phyloP scores from a whole-genome alignment of 1,140 invertebrate genomes.

The Lamellibrachia luymesi region DNA sequence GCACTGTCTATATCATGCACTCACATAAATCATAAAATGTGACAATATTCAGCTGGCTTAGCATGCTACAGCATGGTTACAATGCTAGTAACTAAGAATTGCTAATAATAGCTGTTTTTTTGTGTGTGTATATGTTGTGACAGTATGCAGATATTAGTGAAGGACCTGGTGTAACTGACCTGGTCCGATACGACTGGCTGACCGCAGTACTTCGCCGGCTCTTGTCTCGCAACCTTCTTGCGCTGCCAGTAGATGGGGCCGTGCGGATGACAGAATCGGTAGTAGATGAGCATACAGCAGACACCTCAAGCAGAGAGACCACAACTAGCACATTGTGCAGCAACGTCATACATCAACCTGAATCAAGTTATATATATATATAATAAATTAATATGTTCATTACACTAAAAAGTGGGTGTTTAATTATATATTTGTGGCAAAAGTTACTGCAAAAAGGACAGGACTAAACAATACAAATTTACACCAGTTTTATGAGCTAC shows the following conservation, averaged over 20 bases:
- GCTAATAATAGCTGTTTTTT: too few species aligned
- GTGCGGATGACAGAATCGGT: conserved; percentile 42
- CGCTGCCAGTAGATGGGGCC: conserved; percentile 9
- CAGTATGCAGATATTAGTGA: neutral
- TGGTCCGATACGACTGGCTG: neutral
- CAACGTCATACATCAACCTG: neutral
- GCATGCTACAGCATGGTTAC: too few species aligned
- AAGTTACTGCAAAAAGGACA: neutral
- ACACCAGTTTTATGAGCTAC: neutral
- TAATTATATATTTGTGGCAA: neutral
- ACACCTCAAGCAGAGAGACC: conserved; percentile 33
- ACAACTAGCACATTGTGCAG: neutral
- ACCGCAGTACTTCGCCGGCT: neutral
- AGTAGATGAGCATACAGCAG: conserved; percentile 43
- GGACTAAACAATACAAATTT: neutral
- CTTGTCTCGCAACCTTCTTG: neutral
- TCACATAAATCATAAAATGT: neutral
- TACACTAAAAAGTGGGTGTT: neutral
- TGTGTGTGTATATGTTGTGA: neutral
- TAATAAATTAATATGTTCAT: conserved; percentile 1
- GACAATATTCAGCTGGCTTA: neutral
- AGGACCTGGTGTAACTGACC: neutral
- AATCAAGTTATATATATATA: neutral
- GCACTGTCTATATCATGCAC: neutral
- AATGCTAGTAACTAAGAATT: too few species aligned